Conservation (phyloP, 2,797 vertebrate species). For the Galago senegalensis region DNA sequence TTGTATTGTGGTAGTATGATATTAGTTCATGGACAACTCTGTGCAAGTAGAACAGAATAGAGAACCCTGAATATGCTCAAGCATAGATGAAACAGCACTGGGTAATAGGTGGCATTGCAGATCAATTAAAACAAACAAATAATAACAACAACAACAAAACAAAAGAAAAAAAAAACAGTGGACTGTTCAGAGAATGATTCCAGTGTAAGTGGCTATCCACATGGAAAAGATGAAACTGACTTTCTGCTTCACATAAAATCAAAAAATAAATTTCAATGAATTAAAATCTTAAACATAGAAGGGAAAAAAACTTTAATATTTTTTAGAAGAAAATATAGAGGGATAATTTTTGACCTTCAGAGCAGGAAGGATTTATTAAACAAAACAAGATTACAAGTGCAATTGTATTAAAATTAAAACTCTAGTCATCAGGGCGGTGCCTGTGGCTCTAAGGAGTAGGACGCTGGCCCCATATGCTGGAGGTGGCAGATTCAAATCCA, state of each 20-base stretch:
- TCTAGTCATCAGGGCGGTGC: neutral
- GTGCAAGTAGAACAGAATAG: neutral
- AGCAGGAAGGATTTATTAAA: neutral
- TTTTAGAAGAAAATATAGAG: conserved; percentile 33
- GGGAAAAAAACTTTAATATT: neutral
- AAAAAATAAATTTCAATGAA: conserved; percentile 30
- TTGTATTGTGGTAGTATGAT: neutral
- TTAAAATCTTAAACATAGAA: conserved; percentile 9
- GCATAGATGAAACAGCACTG: neutral
- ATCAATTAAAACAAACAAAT: neutral
- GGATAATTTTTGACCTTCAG: neutral
- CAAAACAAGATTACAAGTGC: neutral
- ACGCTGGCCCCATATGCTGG: too few relatives aligned
- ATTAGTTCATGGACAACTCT: neutral
- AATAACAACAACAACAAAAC: too few relatives aligned
- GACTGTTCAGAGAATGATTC: neutral
- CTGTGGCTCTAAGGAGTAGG: too few relatives aligned
- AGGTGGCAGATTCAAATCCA: too few relatives aligned
- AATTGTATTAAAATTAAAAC: neutral
- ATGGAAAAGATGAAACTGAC: neutral
- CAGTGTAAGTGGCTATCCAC: neutral
- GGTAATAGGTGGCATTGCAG: neutral
- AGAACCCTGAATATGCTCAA: neutral
- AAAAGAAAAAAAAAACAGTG: neutral
- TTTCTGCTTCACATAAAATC: neutral